These are phyloP conservation scores for Grallaria varia DNA, from an alignment of 2,113 vertebrate species.

Conservation along the genomic window DNA sequence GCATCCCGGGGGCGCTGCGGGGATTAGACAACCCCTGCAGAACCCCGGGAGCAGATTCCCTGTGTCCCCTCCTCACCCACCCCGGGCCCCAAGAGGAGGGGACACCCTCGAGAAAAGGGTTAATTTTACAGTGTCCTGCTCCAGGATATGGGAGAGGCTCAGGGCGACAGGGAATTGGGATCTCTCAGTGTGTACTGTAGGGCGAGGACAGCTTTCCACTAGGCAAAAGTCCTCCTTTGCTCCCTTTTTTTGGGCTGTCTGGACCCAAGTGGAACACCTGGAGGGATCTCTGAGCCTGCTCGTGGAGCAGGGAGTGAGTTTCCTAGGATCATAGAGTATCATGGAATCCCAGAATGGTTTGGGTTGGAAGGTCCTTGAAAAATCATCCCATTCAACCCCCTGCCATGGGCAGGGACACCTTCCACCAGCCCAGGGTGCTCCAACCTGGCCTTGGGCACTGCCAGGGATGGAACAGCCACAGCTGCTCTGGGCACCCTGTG, in stretches of 20 bases:
- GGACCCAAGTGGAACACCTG: not conserved
- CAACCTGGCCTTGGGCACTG: fast-evolving
- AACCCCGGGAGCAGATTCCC: not conserved
- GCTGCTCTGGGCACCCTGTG: not conserved
- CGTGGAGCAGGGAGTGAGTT: not conserved
- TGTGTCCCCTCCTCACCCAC: fast-evolving
- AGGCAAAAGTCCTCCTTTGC: too few species aligned
- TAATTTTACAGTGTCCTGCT: fast-evolving
- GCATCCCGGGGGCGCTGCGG: not conserved
- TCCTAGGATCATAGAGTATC: not conserved
- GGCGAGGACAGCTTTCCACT: fast-evolving
- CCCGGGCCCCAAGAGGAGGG: fast-evolving
- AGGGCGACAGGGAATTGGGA: fast-evolving
- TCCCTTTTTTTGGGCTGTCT: not conserved
- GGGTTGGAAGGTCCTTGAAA: fast-evolving
- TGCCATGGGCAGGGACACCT: not conserved
- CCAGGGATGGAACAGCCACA: not conserved
- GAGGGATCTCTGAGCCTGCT: not conserved
- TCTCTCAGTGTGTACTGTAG: fast-evolving
- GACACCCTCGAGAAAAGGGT: fast-evolving
- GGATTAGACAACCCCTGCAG: not conserved
- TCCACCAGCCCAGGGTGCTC: fast-evolving
- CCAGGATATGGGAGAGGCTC: not conserved
- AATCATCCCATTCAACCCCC: not conserved
- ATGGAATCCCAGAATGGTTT: fast-evolving